Evolutionary conservation across 2,797 vertebrate genomes (phyloP).

Genomic region (Oreonectes daqikongensis): DNA sequence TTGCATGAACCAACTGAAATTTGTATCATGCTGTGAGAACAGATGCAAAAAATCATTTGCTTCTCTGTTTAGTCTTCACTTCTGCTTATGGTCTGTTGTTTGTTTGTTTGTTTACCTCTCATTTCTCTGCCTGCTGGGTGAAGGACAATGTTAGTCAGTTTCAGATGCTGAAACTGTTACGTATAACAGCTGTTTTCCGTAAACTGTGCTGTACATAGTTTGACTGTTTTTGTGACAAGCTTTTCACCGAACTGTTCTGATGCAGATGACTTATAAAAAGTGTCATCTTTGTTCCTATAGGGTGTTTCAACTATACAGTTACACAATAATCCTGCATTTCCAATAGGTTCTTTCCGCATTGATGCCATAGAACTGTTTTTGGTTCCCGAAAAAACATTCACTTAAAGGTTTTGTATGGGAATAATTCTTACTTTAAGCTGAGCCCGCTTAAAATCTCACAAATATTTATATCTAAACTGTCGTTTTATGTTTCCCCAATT

Average conservation of each 20-base stretch:
- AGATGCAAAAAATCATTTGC: not conserved
- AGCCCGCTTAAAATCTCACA: no score
- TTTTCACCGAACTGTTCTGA: not conserved
- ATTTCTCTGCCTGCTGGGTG: constrained; percentile 16
- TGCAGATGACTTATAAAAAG: no score
- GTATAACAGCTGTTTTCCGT: not conserved
- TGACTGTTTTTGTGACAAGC: not conserved
- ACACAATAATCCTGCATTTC: no score
- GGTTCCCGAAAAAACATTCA: no score
- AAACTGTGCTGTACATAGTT: not conserved
- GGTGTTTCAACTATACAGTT: no score
- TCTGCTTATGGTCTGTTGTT: not conserved
- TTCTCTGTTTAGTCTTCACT: not conserved
- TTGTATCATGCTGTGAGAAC: constrained; percentile 4
- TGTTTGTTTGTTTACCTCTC: constrained; percentile 7
- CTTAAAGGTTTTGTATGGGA: no score
- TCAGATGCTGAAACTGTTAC: constrained; percentile 2
- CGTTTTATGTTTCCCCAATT: no score
- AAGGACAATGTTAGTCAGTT: not conserved
- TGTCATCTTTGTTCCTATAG: no score
- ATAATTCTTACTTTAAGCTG: no score
- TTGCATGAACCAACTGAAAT: not conserved
- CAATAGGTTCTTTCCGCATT: no score
- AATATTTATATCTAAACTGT: no score
- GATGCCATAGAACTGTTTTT: no score